Evolutionary conservation across 1,140 invertebrate genomes (phyloP).

Genomic region (Lethrus apterus): DNA sequence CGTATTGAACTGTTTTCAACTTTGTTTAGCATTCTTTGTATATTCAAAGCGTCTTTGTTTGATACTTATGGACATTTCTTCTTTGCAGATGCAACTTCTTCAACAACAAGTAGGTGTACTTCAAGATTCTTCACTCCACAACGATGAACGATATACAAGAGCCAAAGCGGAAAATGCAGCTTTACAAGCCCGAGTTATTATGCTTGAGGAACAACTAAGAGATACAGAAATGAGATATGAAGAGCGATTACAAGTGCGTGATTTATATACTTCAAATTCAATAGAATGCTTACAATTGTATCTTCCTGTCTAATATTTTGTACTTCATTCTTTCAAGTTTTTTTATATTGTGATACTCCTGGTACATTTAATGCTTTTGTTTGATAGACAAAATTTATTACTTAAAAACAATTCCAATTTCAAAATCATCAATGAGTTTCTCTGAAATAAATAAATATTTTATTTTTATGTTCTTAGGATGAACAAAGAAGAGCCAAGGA

Average conservation of each 20-base stretch:
- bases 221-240: slow-evolving; percentile 81
- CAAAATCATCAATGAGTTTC: too few relatives aligned
- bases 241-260: slow-evolving; percentile 59
- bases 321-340: too few relatives aligned
- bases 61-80: slow-evolving; percentile 15
- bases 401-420: not conserved
- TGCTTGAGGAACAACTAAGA: slow-evolving; percentile 85
- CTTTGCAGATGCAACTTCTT: slow-evolving; percentile 72
- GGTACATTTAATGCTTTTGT: too few relatives aligned
- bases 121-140: slow-evolving; percentile 71
- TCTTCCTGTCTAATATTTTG: too few relatives aligned
- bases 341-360: too few relatives aligned
- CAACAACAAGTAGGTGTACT: slow-evolving; percentile 84
- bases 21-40: too few relatives aligned
- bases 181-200: slow-evolving; percentile 77
- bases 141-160: slow-evolving; percentile 77
- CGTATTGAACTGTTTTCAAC: too few relatives aligned
- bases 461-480: slow-evolving; percentile 43
- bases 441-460: not conserved
- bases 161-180: slow-evolving; percentile 87
- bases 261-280: not conserved
- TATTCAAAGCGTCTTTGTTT: not conserved
- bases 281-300: too few relatives aligned
- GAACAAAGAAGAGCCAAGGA: slow-evolving; percentile 81
- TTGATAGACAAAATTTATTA: too few relatives aligned